phyloP scores from a whole-genome alignment of 2,888 invertebrate genomes.

The Chrysotoxum bicinctum region DNA sequence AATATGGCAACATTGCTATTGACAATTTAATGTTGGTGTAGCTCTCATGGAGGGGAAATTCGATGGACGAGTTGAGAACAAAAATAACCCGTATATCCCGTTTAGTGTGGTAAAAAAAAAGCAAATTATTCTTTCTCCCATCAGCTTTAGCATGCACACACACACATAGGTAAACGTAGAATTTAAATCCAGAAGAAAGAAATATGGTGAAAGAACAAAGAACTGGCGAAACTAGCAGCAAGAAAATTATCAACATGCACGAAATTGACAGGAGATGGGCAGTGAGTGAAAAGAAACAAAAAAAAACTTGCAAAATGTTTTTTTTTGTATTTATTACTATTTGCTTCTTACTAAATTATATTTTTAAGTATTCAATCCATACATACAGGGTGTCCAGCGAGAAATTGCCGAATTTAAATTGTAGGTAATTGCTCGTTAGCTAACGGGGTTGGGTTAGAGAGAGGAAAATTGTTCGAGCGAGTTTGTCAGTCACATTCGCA shows the following conservation, averaged over 20 bases:
- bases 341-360: not conserved
- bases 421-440: too few relatives aligned
- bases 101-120: slow-evolving; percentile 61
- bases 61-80: slow-evolving; percentile 44
- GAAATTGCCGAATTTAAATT: too few relatives aligned
- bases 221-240: slow-evolving; percentile 33
- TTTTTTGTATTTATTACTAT: not conserved
- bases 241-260: slow-evolving; percentile 16
- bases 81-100: slow-evolving; percentile 69
- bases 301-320: slow-evolving; percentile 2
- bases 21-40: slow-evolving; percentile 31
- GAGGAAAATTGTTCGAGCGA: too few relatives aligned
- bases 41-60: slow-evolving; percentile 57
- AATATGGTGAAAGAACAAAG: slow-evolving; percentile 65
- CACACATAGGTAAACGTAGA: slow-evolving; percentile 12
- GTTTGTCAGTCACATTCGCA: too few relatives aligned
- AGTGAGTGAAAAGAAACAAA: slow-evolving; percentile 27
- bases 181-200: slow-evolving; percentile 39
- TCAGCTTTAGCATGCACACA: slow-evolving; percentile 1
- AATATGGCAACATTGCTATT: slow-evolving; percentile 54
- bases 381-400: too few relatives aligned
- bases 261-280: slow-evolving; percentile 34
- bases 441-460: too few relatives aligned
- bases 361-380: not conserved
- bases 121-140: slow-evolving; percentile 20